Conservation (phyloP, 37 sponge, comb jelly and placozoan genomes). For the Halichondria panicea region DNA sequence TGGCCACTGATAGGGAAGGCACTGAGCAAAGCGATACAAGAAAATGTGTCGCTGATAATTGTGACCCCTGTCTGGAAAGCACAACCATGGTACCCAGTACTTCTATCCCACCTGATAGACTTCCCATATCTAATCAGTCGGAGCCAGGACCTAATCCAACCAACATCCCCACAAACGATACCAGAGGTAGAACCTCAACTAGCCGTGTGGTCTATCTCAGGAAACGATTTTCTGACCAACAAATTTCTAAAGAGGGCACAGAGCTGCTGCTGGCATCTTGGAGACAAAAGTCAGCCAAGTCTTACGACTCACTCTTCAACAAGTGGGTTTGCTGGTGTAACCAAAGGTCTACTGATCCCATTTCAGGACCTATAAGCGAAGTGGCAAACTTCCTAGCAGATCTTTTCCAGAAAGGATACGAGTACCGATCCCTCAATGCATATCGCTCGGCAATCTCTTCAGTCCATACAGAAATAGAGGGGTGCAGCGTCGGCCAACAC, state of each 20-base stretch:
- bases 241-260: conserved; percentile 26
- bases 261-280: conserved; percentile 44
- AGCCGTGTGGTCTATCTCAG: conserved; percentile 43
- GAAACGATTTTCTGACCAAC: not conserved
- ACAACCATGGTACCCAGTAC: conserved; percentile 41
- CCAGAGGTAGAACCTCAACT: conserved; percentile 14
- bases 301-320: conserved; percentile 31
- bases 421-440: conserved; percentile 30
- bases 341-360: conserved; percentile 19
- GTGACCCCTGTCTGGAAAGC: conserved; percentile 50
- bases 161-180: conserved; percentile 1
- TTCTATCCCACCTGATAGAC: conserved; percentile 26
- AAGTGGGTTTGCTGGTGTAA: conserved; percentile 32
- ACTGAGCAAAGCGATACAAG: conserved; percentile 11
- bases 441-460: conserved; percentile 25
- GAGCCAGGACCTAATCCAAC: conserved; percentile 9
- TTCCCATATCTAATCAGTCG: conserved; percentile 8
- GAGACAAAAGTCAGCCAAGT: conserved; percentile 18
- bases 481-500: conserved; percentile 8
- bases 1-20: conserved; percentile 35
- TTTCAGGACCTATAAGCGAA: conserved; percentile 27
- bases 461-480: conserved; percentile 14
- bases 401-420: conserved; percentile 28
- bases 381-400: conserved; percentile 35
- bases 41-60: conserved; percentile 15